Evolutionary conservation across 2,888 invertebrate genomes (phyloP).

Genomic region (Pocota personata): DNA sequence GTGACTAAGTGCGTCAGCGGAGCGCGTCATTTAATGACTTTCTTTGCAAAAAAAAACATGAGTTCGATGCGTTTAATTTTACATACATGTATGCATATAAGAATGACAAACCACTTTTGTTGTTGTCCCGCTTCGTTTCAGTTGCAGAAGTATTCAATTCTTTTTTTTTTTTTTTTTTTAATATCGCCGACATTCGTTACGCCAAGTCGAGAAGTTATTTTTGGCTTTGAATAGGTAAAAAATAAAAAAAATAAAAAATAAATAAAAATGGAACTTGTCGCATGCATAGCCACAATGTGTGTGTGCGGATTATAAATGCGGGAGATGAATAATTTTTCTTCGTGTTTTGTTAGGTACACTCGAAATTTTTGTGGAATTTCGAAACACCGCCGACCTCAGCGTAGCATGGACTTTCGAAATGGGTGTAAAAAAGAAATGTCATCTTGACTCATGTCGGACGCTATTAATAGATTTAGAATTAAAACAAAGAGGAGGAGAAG

Average conservation of each 20-base stretch:
- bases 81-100: background rate
- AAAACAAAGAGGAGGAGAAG: too few relatives aligned
- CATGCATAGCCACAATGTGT: background rate
- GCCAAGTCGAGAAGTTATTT: slow-evolving; percentile 34
- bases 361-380: background rate
- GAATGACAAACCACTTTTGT: background rate
- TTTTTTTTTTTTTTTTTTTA: too few relatives aligned
- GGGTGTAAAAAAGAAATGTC: background rate
- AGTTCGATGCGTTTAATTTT: slow-evolving; percentile 6
- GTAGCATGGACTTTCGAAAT: background rate
- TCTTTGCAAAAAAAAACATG: background rate
- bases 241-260: too few relatives aligned
- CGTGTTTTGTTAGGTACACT: background rate
- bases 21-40: slow-evolving; percentile 31
- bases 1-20: slow-evolving; percentile 26
- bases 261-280: slow-evolving; percentile 13
- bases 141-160: slow-evolving; percentile 6
- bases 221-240: slow-evolving; percentile 20
- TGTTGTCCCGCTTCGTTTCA: background rate
- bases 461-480: slow-evolving; percentile 11
- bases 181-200: slow-evolving; percentile 31
- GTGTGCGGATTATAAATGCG: slow-evolving; percentile 6
- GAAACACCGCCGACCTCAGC: background rate
- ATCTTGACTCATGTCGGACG: background rate
- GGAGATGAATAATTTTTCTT: slow-evolving; percentile 19